A percentile compares a stretch with the other conserved stretches of the same genome.
Evolutionary conservation across 2,888 invertebrate genomes (phyloP).

Genomic region (Tenthredo livida): DNA sequence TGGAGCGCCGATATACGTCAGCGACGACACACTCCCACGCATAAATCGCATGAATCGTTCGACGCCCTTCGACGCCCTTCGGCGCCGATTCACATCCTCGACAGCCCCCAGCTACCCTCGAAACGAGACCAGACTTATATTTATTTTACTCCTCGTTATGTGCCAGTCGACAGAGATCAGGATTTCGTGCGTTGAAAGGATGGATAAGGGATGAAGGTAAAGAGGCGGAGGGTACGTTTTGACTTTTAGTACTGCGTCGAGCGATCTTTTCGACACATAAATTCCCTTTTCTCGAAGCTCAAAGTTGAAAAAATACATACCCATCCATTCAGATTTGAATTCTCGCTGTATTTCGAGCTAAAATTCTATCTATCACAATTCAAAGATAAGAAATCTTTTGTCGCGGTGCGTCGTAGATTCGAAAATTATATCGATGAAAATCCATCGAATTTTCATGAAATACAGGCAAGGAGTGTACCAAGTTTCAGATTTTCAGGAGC

Average conservation of each 20-base stretch:
- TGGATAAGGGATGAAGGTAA: not conserved
- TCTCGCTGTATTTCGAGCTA: not conserved
- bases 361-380: too few species aligned
- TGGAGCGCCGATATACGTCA: not conserved
- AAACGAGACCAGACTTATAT: conserved; percentile 47
- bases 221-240: not conserved
- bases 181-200: conserved; percentile 25
- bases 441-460: too few species aligned
- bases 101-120: conserved; percentile 17
- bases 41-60: conserved; percentile 45
- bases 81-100: conserved; percentile 42
- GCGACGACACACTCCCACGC: conserved; percentile 44
- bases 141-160: conserved; percentile 51
- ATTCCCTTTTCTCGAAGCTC: not conserved
- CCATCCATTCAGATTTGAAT: not conserved
- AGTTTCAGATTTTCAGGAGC: too few species aligned
- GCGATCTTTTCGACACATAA: not conserved
- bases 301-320: not conserved
- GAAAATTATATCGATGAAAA: too few species aligned
- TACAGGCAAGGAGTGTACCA: too few species aligned
- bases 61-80: conserved; percentile 43
- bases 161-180: conserved; percentile 34
- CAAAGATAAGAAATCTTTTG: too few species aligned
- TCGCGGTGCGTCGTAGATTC: too few species aligned
- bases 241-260: not conserved